Percentiles rank a stretch among this genome's conserved stretches.
Conservation (phyloP, 2,888 invertebrate species). For the Acrocyrtus sp. region DNA sequence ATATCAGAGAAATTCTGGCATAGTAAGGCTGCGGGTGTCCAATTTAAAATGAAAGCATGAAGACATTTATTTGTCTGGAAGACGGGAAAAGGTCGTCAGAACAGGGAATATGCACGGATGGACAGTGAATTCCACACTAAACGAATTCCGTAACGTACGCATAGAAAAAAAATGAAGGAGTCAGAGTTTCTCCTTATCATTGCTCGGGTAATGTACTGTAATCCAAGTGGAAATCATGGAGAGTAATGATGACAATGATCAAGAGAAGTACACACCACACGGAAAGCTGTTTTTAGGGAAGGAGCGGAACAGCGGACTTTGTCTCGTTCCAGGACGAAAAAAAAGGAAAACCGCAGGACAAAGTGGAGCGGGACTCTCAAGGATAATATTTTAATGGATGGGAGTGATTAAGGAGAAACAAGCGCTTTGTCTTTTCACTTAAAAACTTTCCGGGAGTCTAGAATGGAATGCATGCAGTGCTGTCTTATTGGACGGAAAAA, state of each 20-base stretch:
- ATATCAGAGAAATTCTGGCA: background rate
- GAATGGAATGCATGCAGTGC: constrained; percentile 21
- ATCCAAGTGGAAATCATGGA: constrained; percentile 33
- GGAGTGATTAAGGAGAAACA: constrained; percentile 55
- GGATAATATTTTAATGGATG: constrained; percentile 57
- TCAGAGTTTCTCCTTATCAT: constrained; percentile 31
- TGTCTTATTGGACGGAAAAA: background rate
- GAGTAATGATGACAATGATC: constrained; percentile 9
- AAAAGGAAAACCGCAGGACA: background rate
- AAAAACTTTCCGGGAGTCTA: constrained; percentile 17
- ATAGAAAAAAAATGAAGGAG: no score
- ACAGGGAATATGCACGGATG: no score
- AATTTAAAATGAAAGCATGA: no score
- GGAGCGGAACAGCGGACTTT: no score
- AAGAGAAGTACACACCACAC: background rate
- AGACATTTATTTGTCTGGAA: no score
- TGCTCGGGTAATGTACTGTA: constrained; percentile 11
- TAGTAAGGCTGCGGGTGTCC: background rate
- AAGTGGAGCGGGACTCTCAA: background rate
- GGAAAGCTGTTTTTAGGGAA: no score
- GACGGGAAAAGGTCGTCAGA: no score
- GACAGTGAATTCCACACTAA: no score
- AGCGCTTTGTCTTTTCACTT: constrained; percentile 54
- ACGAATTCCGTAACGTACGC: background rate
- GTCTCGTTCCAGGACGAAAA: background rate